These are phyloP conservation scores for Pagrus major DNA, from an alignment of 2,113 vertebrate species.

Conservation along the genomic window DNA sequence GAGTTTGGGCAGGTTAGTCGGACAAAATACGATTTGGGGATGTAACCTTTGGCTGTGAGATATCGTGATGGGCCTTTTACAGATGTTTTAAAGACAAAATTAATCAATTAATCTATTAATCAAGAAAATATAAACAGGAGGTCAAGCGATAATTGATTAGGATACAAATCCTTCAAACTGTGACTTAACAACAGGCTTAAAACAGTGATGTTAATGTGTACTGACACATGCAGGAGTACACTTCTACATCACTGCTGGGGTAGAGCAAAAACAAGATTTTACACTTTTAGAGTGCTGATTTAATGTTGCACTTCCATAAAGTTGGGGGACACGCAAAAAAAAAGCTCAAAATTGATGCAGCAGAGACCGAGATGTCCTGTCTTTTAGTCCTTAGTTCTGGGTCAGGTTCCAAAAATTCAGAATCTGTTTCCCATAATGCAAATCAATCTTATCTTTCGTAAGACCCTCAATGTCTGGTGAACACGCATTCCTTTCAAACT, in stretches of 20 bases:
- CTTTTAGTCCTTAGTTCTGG: no score
- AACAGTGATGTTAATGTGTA: no score
- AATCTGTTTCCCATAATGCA: background rate
- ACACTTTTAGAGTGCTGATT: background rate
- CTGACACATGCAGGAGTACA: no score
- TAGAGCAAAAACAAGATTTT: no score
- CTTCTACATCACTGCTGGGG: no score
- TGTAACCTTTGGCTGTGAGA: background rate
- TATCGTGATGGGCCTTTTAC: background rate
- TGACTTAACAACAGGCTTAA: no score
- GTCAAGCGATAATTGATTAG: background rate
- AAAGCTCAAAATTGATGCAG: background rate
- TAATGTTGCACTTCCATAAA: background rate
- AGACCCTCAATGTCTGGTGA: background rate
- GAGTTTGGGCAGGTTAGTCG: background rate
- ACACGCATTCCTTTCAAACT: background rate
- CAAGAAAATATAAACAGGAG: background rate
- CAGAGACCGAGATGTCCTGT: no score
- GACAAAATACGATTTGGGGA: background rate
- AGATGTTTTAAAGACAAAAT: background rate
- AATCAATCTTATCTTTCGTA: background rate
- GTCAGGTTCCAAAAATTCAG: background rate
- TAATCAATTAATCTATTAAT: background rate
- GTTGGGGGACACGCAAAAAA: background rate
- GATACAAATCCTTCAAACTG: no score